These are phyloP conservation scores for Axinella damicornis DNA, from an alignment of 37 sponge, comb jelly and placozoan species.

Conservation along the genomic window DNA sequence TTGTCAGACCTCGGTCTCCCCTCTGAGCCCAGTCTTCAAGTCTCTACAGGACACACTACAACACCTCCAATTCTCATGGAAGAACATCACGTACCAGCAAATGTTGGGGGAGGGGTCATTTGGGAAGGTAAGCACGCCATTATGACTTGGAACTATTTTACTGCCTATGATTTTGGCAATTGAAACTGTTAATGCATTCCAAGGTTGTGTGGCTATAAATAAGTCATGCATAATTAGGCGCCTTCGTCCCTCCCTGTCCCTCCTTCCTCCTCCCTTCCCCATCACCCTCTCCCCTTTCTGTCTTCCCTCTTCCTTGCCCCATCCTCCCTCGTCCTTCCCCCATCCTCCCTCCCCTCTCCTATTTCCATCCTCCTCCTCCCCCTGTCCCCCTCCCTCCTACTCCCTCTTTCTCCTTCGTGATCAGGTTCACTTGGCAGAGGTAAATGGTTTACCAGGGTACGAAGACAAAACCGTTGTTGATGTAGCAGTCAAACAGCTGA, in stretches of 20 bases:
- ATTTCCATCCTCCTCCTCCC: neutral
- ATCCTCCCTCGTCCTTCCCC: too few relatives aligned
- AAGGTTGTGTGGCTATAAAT: too few relatives aligned
- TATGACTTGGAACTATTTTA: too few relatives aligned
- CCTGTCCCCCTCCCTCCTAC: conserved; percentile 4
- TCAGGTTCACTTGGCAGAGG: conserved; percentile 65
- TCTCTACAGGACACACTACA: conserved; percentile 60
- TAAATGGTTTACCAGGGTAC: conserved; percentile 49
- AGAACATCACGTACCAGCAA: conserved; percentile 52
- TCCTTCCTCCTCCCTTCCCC: too few relatives aligned
- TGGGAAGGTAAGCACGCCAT: conserved; percentile 69
- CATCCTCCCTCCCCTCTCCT: neutral
- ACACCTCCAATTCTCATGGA: conserved; percentile 58
- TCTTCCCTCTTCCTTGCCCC: too few relatives aligned
- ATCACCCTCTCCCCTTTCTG: too few relatives aligned
- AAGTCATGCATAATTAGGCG: too few relatives aligned
- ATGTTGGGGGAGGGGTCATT: conserved; percentile 81
- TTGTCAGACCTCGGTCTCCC: conserved; percentile 40
- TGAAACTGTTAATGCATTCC: too few relatives aligned
- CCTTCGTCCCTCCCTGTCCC: too few relatives aligned
- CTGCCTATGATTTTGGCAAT: too few relatives aligned
- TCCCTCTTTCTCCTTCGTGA: neutral
- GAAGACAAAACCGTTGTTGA: conserved; percentile 42
- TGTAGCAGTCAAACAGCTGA: conserved; percentile 81
- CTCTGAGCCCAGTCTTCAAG: conserved; percentile 51